These are phyloP conservation scores for Alces alces DNA, from an alignment of 2,113 vertebrate species.

Conservation along the genomic window DNA sequence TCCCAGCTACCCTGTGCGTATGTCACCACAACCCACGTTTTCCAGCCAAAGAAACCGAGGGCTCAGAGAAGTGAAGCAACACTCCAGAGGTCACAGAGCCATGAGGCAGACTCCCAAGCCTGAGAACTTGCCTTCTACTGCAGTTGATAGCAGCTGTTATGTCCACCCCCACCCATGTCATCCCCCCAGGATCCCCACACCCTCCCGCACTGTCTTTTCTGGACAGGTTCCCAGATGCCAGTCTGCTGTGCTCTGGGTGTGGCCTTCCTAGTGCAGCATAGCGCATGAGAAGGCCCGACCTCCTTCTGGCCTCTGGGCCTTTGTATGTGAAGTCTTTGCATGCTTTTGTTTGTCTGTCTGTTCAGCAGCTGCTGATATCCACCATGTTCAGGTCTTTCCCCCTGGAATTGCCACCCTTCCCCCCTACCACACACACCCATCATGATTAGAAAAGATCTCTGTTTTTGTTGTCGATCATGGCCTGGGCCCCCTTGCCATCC, in stretches of 20 bases:
- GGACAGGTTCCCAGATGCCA: slow-evolving; percentile 28
- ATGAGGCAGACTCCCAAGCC: background rate
- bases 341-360: background rate
- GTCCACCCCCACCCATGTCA: background rate
- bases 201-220: slow-evolving; percentile 12
- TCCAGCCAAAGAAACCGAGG: background rate
- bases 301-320: background rate
- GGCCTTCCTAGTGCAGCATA: slow-evolving; percentile 49
- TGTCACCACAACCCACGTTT: background rate
- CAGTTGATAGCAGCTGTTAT: slow-evolving; percentile 9
- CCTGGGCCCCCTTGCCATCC: background rate
- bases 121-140: slow-evolving; percentile 23
- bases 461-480: slow-evolving; percentile 17
- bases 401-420: background rate
- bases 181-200: slow-evolving; percentile 18
- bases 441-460: background rate
- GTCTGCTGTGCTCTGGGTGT: slow-evolving; percentile 56
- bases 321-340: background rate
- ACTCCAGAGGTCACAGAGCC: background rate
- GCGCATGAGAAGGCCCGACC: background rate
- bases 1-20: background rate
- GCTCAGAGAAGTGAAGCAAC: background rate
- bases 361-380: background rate
- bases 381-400: background rate
- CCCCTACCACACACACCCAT: background rate